Evolutionary conservation across 2,113 vertebrate species (phyloP).

Genomic region (Toxostoma redivivum): DNA sequence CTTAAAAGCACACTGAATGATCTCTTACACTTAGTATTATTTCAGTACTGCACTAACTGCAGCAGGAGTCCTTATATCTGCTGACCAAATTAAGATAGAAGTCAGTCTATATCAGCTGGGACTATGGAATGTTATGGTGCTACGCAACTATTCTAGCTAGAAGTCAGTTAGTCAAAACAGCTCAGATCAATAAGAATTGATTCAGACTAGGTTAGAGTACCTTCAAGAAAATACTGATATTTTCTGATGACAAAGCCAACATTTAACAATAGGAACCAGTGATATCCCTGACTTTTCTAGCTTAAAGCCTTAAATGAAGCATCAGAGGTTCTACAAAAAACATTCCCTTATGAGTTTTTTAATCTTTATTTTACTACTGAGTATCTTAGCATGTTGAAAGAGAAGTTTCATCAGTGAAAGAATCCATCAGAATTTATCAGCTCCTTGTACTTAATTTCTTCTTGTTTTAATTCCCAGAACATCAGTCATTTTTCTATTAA

Average conservation of each 20-base stretch:
- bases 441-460: not conserved
- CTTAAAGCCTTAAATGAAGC: not conserved
- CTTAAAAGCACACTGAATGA: not conserved
- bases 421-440: not conserved
- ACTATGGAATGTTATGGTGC: not conserved
- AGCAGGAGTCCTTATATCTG: not conserved
- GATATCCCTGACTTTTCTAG: not conserved
- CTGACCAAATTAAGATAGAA: not conserved
- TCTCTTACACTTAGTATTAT: not conserved
- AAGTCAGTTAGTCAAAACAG: not conserved
- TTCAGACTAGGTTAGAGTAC: not conserved
- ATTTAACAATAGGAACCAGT: not conserved
- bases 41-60: not conserved
- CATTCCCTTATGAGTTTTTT: rapidly evolving
- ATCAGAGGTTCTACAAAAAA: not conserved
- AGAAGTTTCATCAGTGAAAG: not conserved
- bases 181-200: not conserved
- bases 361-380: not conserved
- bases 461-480: not conserved
- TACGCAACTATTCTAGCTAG: not conserved
- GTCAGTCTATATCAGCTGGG: rapidly evolving
- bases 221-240: not conserved
- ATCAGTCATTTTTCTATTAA: constrained; percentile 20
- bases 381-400: not conserved
- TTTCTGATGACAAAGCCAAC: not conserved